Percentiles rank a stretch among this genome's conserved stretches.
phyloP scores from a whole-genome alignment of 92 coral and sea anemone species.

The Epizoanthus stellaris region DNA sequence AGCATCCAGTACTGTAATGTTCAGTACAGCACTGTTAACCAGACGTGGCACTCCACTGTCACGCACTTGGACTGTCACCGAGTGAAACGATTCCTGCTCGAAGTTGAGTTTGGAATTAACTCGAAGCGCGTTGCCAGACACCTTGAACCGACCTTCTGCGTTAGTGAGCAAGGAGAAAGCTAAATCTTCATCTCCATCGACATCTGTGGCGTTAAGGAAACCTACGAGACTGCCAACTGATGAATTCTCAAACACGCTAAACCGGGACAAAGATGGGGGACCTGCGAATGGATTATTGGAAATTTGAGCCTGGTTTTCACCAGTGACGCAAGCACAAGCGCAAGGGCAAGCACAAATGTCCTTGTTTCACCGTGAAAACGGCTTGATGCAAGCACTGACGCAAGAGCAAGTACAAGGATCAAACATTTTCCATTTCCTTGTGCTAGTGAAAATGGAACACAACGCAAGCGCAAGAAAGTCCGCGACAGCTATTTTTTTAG shows the following conservation, averaged over 20 bases:
- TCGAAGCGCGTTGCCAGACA: constrained; percentile 41
- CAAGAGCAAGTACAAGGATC: no score
- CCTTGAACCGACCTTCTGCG: constrained; percentile 64
- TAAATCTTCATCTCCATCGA: constrained; percentile 58
- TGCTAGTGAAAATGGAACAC: no score
- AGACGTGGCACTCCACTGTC: constrained; percentile 70
- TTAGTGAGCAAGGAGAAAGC: constrained; percentile 62
- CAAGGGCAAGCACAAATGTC: no score
- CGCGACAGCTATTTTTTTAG: no score
- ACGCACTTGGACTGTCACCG: constrained; percentile 62
- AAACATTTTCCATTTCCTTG: no score
- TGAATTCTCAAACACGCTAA: constrained; percentile 61
- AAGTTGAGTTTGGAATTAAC: constrained; percentile 55
- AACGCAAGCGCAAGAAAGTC: no score
- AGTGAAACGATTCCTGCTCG: constrained; percentile 40
- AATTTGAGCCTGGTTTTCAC: not conserved
- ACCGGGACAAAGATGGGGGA: constrained; percentile 46
- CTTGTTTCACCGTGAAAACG: no score
- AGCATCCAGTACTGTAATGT: constrained; percentile 64
- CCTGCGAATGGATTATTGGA: constrained; percentile 26
- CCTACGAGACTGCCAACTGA: constrained; percentile 62
- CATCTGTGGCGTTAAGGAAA: constrained; percentile 58
- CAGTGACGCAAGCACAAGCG: no score
- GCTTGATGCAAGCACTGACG: no score
- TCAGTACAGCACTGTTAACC: constrained; percentile 36